Percentiles rank a stretch among this genome's conserved stretches.
These are phyloP conservation scores for Neodiprion pinetum DNA, from an alignment of 1,140 invertebrate genomes.

Conservation along the genomic window DNA sequence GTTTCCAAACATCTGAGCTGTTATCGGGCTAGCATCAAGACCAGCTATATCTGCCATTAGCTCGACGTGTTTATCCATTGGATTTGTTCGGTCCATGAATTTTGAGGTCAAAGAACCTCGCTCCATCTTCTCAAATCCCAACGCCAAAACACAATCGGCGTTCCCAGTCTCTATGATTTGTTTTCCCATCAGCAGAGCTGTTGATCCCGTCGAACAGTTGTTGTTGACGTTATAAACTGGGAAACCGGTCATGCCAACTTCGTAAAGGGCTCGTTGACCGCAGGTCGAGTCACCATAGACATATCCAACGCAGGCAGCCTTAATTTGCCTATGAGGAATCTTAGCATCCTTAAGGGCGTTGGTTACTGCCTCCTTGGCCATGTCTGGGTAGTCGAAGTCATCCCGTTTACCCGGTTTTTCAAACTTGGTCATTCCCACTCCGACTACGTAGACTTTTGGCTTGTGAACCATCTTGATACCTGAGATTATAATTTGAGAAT, in stretches of 20 bases:
- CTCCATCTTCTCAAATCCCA: slow-evolving; percentile 99
- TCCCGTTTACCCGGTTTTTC: slow-evolving; percentile 85
- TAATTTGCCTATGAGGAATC: slow-evolving; percentile 79
- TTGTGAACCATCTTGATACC: slow-evolving; percentile 54
- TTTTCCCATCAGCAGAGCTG: slow-evolving; percentile 88
- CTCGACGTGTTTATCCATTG: slow-evolving; percentile 91
- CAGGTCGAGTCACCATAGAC: slow-evolving; percentile 96
- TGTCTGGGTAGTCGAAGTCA: slow-evolving; percentile 91
- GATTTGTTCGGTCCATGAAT: slow-evolving; percentile 90
- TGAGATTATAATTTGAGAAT: neutral
- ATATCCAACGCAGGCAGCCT: slow-evolving; percentile 93
- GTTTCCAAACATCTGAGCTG: slow-evolving; percentile 97
- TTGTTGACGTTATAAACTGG: slow-evolving; percentile 99
- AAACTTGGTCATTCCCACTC: slow-evolving; percentile 98
- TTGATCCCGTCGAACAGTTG: slow-evolving; percentile 96
- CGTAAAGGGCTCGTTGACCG: slow-evolving; percentile 94
- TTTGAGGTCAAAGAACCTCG: slow-evolving; percentile 83
- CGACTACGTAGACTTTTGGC: slow-evolving; percentile 85
- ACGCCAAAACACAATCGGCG: slow-evolving; percentile 86
- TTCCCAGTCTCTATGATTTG: slow-evolving; percentile 88
- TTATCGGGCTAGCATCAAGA: slow-evolving; percentile 80
- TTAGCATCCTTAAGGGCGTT: slow-evolving; percentile 89
- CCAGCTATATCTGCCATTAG: slow-evolving; percentile 83
- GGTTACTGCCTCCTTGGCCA: slow-evolving; percentile 91
- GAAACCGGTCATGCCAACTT: slow-evolving; percentile 95